A percentile compares a stretch with the other conserved stretches of the same genome.
These are phyloP conservation scores for Drosophila subquinaria DNA, from an alignment of 2,888 invertebrate species.

Conservation along the genomic window DNA sequence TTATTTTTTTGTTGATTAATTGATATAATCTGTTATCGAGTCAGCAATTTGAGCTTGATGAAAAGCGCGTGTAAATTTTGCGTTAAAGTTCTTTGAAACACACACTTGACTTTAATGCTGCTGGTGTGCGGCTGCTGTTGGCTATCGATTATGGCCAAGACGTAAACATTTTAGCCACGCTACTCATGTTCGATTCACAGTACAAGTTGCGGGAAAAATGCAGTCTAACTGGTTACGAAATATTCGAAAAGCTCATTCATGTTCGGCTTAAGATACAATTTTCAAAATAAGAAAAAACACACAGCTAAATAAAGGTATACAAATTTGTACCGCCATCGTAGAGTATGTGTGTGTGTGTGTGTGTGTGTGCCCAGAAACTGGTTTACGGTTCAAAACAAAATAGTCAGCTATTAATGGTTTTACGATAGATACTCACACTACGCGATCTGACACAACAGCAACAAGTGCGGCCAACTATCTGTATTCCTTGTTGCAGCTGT, in stretches of 20 bases:
- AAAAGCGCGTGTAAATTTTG: constrained; percentile 29
- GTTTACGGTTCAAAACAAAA: constrained; percentile 73
- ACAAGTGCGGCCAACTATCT: constrained; percentile 58
- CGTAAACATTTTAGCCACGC: constrained; percentile 80
- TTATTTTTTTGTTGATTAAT: constrained; percentile 23
- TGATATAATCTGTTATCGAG: constrained; percentile 59
- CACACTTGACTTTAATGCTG: constrained; percentile 55
- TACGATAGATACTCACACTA: constrained; percentile 67
- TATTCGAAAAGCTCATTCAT: constrained; percentile 81
- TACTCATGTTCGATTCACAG: constrained; percentile 60
- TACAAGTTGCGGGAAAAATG: constrained; percentile 60
- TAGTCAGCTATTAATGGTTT: constrained; percentile 77
- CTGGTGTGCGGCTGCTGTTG: constrained; percentile 23
- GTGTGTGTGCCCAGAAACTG: constrained; percentile 61
- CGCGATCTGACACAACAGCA: constrained; percentile 45
- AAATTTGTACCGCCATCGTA: constrained; percentile 47
- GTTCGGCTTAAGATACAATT: constrained; percentile 77
- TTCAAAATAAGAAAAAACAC: constrained; percentile 62
- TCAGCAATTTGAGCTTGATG: constrained; percentile 23
- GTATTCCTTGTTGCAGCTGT: constrained; percentile 14
- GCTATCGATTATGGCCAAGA: constrained; percentile 69
- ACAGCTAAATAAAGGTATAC: constrained; percentile 54
- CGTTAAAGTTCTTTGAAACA: constrained; percentile 32
- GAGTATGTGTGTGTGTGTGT: constrained; percentile 32
- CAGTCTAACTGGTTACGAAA: constrained; percentile 82